Percentiles rank a stretch among this genome's conserved stretches.
Evolutionary conservation across 2,113 vertebrate genomes (phyloP).

Genomic region (Tricholaema leucomelas): DNA sequence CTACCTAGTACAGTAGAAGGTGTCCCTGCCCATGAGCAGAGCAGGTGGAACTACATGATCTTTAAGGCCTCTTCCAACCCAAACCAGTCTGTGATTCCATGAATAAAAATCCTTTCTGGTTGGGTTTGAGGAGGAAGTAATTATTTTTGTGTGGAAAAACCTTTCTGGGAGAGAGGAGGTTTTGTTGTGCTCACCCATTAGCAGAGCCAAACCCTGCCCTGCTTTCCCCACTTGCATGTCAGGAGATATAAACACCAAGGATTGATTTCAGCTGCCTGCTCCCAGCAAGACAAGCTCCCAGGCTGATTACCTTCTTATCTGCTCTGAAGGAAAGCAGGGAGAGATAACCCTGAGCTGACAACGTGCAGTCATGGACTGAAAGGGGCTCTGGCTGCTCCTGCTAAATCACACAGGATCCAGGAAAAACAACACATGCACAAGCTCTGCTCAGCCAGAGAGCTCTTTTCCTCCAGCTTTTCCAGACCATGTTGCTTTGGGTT

Average conservation of each 20-base stretch:
- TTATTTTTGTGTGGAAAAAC: neutral
- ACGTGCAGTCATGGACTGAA: neutral
- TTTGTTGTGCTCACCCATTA: neutral
- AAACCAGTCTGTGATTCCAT: no score
- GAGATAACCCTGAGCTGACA: slow-evolving; percentile 34
- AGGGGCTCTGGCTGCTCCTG: neutral
- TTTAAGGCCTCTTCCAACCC: no score
- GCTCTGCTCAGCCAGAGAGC: neutral
- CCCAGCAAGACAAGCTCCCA: slow-evolving; percentile 17
- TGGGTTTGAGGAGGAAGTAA: neutral
- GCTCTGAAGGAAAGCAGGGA: neutral
- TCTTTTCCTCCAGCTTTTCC: neutral
- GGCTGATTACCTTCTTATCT: slow-evolving; percentile 48
- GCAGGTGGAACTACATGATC: no score
- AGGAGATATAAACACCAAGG: slow-evolving; percentile 1
- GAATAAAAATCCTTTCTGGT: neutral
- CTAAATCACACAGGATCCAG: neutral
- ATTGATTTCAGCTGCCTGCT: slow-evolving; percentile 26
- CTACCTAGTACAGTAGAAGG: no score
- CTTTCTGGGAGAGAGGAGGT: neutral
- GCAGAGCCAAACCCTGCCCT: neutral
- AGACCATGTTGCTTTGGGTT: fast-evolving
- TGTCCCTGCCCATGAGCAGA: no score
- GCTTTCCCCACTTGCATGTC: neutral
- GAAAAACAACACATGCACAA: neutral